Percentiles rank a stretch among this genome's conserved stretches.
These are phyloP conservation scores for Onthophagus sagittarius DNA, from an alignment of 2,888 invertebrate species.

Conservation along the genomic window DNA sequence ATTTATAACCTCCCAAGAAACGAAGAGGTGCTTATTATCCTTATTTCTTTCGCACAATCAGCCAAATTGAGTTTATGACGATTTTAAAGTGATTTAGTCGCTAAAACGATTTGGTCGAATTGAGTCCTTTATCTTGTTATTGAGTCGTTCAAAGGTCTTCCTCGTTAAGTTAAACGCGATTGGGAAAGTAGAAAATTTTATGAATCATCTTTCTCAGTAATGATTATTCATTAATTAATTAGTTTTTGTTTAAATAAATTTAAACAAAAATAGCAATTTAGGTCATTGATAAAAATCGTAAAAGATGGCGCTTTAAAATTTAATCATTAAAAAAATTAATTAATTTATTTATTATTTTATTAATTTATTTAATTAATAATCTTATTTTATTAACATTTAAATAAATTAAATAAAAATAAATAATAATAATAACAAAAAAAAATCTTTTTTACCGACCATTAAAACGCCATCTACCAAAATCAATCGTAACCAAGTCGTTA, in stretches of 20 bases:
- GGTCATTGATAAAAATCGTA: too few relatives aligned
- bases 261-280: too few relatives aligned
- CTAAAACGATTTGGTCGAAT: not conserved
- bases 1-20: not conserved
- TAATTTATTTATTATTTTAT: too few relatives aligned
- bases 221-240: not conserved
- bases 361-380: too few relatives aligned
- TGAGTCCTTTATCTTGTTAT: slow-evolving; percentile 1
- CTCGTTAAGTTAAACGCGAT: not conserved
- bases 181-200: not conserved
- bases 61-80: not conserved
- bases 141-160: not conserved
- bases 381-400: too few relatives aligned
- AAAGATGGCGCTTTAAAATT: too few relatives aligned
- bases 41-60: slow-evolving; percentile 1
- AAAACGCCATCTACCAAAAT: too few relatives aligned
- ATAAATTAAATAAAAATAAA: too few relatives aligned
- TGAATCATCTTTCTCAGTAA: not conserved
- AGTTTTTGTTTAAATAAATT: not conserved
- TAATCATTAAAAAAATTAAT: too few relatives aligned
- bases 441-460: too few relatives aligned
- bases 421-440: too few relatives aligned
- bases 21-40: not conserved
- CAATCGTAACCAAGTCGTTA: too few relatives aligned
- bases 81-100: not conserved